phyloP scores from a whole-genome alignment of 1,140 invertebrate species.

The Batillaria attramentaria region DNA sequence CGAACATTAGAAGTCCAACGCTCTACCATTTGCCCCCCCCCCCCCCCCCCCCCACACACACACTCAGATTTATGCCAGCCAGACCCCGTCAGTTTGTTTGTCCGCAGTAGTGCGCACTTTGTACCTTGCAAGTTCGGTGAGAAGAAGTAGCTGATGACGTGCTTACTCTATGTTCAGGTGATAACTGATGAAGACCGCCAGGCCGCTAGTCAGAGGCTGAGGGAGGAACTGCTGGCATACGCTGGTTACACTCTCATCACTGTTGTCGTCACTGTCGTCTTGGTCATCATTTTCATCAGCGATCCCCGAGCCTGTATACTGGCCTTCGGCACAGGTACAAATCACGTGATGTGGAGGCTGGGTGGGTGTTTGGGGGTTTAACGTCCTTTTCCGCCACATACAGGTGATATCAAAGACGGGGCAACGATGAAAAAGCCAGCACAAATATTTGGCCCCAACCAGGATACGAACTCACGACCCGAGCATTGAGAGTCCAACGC shows the following conservation, averaged over 20 bases:
- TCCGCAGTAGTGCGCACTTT: background rate
- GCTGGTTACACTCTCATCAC: slow-evolving; percentile 33
- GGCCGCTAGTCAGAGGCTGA: slow-evolving; percentile 28
- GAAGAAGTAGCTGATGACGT: background rate
- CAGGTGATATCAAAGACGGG: no score
- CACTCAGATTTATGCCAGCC: no score
- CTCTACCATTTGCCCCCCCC: background rate
- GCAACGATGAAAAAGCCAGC: no score
- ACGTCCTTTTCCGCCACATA: no score
- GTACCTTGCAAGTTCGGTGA: background rate
- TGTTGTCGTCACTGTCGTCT: slow-evolving; percentile 32
- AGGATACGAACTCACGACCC: no score
- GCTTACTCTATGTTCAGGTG: slow-evolving; percentile 20
- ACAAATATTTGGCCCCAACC: no score
- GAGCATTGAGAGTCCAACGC: no score
- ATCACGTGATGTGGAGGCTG: no score
- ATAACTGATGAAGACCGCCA: slow-evolving; percentile 39
- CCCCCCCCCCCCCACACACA: background rate
- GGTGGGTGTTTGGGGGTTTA: no score
- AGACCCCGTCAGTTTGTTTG: no score
- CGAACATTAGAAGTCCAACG: background rate
- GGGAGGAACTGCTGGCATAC: slow-evolving; percentile 34
- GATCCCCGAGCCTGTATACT: slow-evolving; percentile 44
- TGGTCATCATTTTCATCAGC: slow-evolving; percentile 38
- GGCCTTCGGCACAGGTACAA: slow-evolving; percentile 47